phyloP scores from a whole-genome alignment of 2,797 vertebrate species.

The Fringilla coelebs region DNA sequence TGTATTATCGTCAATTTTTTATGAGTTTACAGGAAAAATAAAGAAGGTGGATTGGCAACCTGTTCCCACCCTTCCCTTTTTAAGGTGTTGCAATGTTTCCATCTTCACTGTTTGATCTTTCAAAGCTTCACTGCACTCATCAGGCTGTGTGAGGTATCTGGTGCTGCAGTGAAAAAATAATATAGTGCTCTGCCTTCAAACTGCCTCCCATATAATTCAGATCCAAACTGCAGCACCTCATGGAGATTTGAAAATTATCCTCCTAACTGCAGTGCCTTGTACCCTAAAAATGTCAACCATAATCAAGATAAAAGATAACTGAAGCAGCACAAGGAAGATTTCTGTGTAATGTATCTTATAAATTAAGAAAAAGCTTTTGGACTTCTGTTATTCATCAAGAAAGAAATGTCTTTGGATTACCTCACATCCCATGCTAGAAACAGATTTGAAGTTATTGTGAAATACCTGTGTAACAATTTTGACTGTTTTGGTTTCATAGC shows the following conservation, averaged over 20 bases:
- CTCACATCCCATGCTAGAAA: not conserved
- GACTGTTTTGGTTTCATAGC: not conserved
- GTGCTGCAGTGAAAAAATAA: not conserved
- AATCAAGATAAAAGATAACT: constrained; percentile 38
- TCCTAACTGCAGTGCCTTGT: not conserved
- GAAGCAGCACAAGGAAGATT: not conserved
- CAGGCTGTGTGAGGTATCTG: not conserved
- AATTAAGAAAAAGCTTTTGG: constrained; percentile 38
- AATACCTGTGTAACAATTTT: not conserved
- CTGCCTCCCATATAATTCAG: not conserved
- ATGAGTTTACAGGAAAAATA: not conserved
- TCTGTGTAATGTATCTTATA: constrained; percentile 25
- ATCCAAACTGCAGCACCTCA: constrained; percentile 19
- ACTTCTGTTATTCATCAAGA: constrained; percentile 23
- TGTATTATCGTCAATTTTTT: not conserved
- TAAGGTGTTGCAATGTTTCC: not conserved
- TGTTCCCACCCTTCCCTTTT: not conserved
- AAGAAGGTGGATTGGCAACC: not conserved
- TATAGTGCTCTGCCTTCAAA: not conserved
- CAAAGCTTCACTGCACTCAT: not conserved
- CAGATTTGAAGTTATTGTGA: not conserved
- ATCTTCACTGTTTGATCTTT: not conserved
- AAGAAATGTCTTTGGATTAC: constrained; percentile 1
- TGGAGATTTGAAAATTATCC: constrained; percentile 29
- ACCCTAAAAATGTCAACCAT: constrained; percentile 32